Conservation (phyloP, 2,113 vertebrate species). For the Raja brachyura region DNA sequence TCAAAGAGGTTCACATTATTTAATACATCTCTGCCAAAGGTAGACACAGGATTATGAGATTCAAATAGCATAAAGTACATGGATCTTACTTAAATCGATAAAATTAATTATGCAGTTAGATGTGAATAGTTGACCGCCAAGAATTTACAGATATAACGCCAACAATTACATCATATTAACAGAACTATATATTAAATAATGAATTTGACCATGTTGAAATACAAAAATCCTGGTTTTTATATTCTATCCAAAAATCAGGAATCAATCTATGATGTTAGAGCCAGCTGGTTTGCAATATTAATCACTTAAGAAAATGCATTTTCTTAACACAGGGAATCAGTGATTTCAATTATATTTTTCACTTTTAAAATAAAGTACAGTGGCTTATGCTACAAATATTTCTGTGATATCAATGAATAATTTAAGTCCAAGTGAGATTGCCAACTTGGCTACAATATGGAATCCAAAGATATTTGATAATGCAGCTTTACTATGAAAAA, state of each 20-base stretch:
- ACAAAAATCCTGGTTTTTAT: slow-evolving; percentile 6
- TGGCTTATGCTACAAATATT: neutral
- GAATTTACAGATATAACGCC: slow-evolving; percentile 5
- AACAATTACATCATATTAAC: slow-evolving; percentile 17
- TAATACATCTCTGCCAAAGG: neutral
- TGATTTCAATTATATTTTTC: neutral
- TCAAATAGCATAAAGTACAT: neutral
- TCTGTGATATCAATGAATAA: neutral
- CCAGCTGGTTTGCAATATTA: neutral
- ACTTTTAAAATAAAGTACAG: slow-evolving; percentile 3
- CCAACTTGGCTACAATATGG: neutral
- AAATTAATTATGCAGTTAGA: neutral
- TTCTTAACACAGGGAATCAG: neutral
- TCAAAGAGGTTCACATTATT: neutral
- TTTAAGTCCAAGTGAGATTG: neutral
- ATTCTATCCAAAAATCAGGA: slow-evolving; percentile 14
- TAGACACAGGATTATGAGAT: slow-evolving; percentile 13
- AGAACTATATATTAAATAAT: neutral
- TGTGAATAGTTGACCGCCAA: neutral
- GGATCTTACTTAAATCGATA: neutral
- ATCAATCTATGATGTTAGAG: neutral
- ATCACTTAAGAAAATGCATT: neutral
- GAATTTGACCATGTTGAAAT: neutral
- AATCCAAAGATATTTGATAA: neutral
- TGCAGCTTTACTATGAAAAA: neutral